Conservation (phyloP, 1,140 invertebrate species). For the Paramacrobiotus metropolitanus region DNA sequence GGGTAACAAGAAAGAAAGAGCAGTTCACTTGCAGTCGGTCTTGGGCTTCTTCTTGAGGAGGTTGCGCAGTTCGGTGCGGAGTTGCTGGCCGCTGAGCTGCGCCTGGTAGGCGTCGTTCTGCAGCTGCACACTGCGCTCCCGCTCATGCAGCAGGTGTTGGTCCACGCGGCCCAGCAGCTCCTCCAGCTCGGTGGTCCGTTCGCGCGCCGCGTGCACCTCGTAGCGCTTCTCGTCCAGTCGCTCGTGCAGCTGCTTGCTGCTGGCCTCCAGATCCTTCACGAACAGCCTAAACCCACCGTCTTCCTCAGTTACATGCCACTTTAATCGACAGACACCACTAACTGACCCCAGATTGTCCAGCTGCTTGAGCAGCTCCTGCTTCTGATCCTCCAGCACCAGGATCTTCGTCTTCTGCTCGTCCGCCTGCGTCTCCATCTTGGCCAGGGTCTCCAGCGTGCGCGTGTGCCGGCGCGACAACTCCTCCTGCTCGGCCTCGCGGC, state of each 20-base stretch:
- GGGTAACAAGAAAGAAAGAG: background rate
- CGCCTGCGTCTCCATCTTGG: background rate
- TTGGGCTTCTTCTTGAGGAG: background rate
- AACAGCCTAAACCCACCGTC: background rate
- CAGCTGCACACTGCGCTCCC: background rate
- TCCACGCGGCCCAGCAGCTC: background rate
- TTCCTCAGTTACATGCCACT: background rate
- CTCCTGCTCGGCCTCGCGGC: background rate
- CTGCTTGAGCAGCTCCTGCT: background rate
- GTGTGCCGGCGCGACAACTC: background rate
- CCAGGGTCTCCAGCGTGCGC: background rate
- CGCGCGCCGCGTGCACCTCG: background rate
- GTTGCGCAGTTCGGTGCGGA: background rate
- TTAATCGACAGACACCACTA: background rate
- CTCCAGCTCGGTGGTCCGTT: background rate
- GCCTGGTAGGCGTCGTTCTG: conserved; percentile 5
- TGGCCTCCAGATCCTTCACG: background rate
- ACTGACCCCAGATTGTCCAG: background rate
- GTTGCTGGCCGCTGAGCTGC: background rate
- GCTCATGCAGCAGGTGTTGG: background rate
- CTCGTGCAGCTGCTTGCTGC: background rate
- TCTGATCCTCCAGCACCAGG: background rate
- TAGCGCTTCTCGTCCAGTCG: background rate
- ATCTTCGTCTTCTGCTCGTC: background rate
- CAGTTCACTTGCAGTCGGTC: background rate